These are phyloP conservation scores for Protula sp. DNA, from an alignment of 2,888 invertebrate species.

Conservation along the genomic window DNA sequence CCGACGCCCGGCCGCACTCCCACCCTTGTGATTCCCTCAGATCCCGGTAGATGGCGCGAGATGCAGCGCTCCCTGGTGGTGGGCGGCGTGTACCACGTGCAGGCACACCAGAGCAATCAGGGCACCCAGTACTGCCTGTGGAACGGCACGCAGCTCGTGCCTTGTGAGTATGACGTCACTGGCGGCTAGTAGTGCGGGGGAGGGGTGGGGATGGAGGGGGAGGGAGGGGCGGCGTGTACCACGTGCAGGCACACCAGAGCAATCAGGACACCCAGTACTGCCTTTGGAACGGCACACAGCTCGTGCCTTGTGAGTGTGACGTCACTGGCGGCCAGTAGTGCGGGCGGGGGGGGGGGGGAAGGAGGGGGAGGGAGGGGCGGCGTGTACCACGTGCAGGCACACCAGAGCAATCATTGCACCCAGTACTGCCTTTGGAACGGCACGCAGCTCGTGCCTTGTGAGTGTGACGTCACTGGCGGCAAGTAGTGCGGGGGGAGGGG, in stretches of 20 bases:
- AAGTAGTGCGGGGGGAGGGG: too few relatives aligned
- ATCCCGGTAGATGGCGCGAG: constrained; percentile 10
- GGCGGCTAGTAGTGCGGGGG: too few relatives aligned
- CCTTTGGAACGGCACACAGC: constrained; percentile 23
- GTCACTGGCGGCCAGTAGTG: too few relatives aligned
- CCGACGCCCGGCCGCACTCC: background rate
- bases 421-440: constrained; percentile 26
- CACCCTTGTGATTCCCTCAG: background rate
- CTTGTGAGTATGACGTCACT: constrained; percentile 23
- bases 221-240: constrained; percentile 23
- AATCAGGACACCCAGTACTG: constrained; percentile 15
- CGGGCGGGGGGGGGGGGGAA: too few relatives aligned
- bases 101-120: constrained; percentile 5
- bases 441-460: constrained; percentile 22
- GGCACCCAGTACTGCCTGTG: constrained; percentile 21
- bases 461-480: too few relatives aligned
- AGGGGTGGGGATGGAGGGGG: too few relatives aligned
- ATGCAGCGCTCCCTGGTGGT: constrained; percentile 23
- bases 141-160: constrained; percentile 22
- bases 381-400: constrained; percentile 21
- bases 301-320: constrained; percentile 27
- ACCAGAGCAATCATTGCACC: constrained; percentile 2
- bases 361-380: constrained; percentile 20
- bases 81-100: constrained; percentile 24
- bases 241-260: constrained; percentile 14